Base-by-base conservation (phyloP, 2,797 vertebrate genomes). In the Apodemus agrarius region DNA sequence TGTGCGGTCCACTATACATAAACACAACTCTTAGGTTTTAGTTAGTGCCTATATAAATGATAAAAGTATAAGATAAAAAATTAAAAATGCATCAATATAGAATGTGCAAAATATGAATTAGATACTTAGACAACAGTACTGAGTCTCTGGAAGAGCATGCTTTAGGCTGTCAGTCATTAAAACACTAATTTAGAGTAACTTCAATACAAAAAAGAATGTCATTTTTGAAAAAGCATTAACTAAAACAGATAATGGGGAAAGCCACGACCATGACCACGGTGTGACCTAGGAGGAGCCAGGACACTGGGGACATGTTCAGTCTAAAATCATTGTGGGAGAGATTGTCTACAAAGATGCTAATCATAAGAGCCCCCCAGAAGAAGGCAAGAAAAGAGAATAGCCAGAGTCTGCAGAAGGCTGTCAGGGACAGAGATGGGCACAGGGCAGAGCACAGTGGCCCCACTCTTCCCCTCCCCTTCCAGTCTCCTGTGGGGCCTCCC, bases 131-230 rank as follows among this genome's bases (percentile, higher is more conserved):
- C 49, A 31, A 19, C 43, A 79, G n/a, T 52, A 91, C 43, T 52
- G 21, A 80, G 72, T 46, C 57, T 84, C 65, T 95, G 22, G 67
- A 3, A 29, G 7, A 46, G 57, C 13, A 57, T 29, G 16, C 4
- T 81, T 85, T 89, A 46, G 31, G 37, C 78, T 82, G 14, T 8
- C 59, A 86, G 52, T 85, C 87, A 85, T 87, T 11, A 89, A 96
- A 93, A 91, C 78, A 24, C 4, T 13, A 26, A 76, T 24, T 76
- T 78, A 91, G 76, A 82, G 37, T 59, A 86, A 91, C 34, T 63
- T 89, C 31, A 69, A 7, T 65, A 37, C 43, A 2, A 13, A 76
- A 82, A 16, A 49, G 65, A n/a, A 67, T 29, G 22, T n/a, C 19
- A 52, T 37, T 72, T 40, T 93, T 3, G 49, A 80, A 12, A 69